phyloP scores from a whole-genome alignment of 2,888 invertebrate genomes.

The Sarcophaga variegata region DNA sequence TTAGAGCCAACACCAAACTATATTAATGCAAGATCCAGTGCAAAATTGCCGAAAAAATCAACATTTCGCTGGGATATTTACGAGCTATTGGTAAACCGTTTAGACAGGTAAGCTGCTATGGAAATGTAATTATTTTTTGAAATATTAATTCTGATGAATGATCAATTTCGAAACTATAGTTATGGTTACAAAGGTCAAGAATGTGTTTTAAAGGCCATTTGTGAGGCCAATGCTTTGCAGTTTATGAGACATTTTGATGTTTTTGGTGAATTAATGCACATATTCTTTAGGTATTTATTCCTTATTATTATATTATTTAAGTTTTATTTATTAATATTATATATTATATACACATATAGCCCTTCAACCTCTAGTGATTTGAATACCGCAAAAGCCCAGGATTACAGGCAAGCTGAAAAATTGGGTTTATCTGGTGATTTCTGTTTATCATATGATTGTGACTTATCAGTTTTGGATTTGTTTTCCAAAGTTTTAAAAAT shows the following conservation, averaged over 20 bases:
- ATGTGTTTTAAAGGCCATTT: slow-evolving; percentile 76
- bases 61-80: slow-evolving; percentile 75
- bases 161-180: slow-evolving; percentile 63
- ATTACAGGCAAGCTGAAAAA: slow-evolving; percentile 73
- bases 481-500: slow-evolving; percentile 73
- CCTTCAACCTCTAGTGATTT: slow-evolving; percentile 74
- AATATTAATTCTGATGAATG: not conserved
- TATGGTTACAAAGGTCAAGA: slow-evolving; percentile 77
- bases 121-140: not conserved
- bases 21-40: slow-evolving; percentile 45
- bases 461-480: slow-evolving; percentile 73
- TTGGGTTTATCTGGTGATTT: slow-evolving; percentile 57
- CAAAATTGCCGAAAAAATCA: slow-evolving; percentile 59
- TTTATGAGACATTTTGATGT: slow-evolving; percentile 75
- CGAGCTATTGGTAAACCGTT: slow-evolving; percentile 72
- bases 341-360: slow-evolving; percentile 65
- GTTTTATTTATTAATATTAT: not conserved
- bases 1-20: slow-evolving; percentile 35
- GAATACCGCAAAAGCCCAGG: slow-evolving; percentile 44
- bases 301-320: not conserved
- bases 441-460: slow-evolving; percentile 73
- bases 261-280: slow-evolving; percentile 75
- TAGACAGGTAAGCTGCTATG: slow-evolving; percentile 72
- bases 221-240: slow-evolving; percentile 74
- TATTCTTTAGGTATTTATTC: slow-evolving; percentile 74